These are phyloP conservation scores for Apostichopus parvimensis DNA, from an alignment of 35 echinoderm and acorn worm genomes.

Conservation along the genomic window DNA sequence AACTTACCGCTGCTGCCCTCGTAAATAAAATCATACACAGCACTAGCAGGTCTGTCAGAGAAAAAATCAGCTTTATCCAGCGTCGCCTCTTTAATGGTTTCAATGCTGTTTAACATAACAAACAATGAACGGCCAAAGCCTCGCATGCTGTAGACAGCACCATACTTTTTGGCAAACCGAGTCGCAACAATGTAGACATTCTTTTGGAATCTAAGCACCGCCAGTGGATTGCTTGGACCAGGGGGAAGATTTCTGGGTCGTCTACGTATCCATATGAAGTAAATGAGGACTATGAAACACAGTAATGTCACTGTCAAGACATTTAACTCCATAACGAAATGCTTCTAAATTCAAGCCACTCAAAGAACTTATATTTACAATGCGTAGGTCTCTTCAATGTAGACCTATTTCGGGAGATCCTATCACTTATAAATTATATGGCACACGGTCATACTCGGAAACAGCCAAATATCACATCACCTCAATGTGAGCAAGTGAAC, in stretches of 20 bases:
- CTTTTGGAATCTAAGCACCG: not conserved
- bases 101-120: constrained; percentile 8
- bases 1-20: constrained; percentile 1
- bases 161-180: not conserved
- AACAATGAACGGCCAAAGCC: not conserved
- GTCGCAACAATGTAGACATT: not conserved
- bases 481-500: too few species aligned
- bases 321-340: not conserved
- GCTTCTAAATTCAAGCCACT: not conserved
- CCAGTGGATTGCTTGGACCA: constrained; percentile 7
- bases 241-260: constrained; percentile 6
- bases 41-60: not conserved
- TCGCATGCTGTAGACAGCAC: constrained; percentile 3
- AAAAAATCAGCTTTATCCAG: not conserved
- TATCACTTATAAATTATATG: too few species aligned
- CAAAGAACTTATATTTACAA: too few species aligned
- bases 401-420: too few species aligned
- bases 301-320: not conserved
- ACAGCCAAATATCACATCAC: too few species aligned
- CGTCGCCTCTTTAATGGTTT: not conserved
- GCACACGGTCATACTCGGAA: too few species aligned
- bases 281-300: not conserved
- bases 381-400: too few species aligned
- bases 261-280: not conserved
- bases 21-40: not conserved